These are phyloP conservation scores for Azorinus chamasolen DNA, from an alignment of 2,888 invertebrate genomes.

Conservation along the genomic window DNA sequence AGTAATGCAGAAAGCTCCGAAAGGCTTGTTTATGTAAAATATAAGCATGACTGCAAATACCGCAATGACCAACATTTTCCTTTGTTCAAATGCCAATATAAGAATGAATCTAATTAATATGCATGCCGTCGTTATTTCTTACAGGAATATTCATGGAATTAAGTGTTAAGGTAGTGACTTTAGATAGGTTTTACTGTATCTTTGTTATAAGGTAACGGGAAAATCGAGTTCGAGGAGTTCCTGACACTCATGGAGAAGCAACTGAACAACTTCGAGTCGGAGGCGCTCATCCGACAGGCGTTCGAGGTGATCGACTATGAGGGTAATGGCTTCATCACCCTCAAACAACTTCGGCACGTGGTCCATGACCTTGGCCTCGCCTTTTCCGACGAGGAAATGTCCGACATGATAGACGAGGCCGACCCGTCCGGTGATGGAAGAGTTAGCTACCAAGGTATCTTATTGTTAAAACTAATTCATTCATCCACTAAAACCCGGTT, in stretches of 20 bases:
- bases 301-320: conserved; percentile 61
- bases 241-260: conserved; percentile 58
- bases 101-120: no score
- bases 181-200: no score
- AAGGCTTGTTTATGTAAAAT: no score
- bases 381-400: conserved; percentile 55
- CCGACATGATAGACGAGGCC: conserved; percentile 62
- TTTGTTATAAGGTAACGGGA: conserved; percentile 57
- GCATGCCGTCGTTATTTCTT: no score
- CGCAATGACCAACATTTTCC: no score
- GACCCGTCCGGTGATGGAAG: conserved; percentile 60
- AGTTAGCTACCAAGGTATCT: conserved; percentile 59
- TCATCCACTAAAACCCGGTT: no score
- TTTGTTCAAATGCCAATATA: no score
- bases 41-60: no score
- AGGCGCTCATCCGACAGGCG: conserved; percentile 55
- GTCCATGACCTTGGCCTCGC: conserved; percentile 44
- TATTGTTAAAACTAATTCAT: neutral
- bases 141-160: no score
- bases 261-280: conserved; percentile 51
- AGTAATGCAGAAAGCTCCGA: no score
- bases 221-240: conserved; percentile 64
- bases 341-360: conserved; percentile 53
- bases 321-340: conserved; percentile 59
- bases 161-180: no score